phyloP scores from a whole-genome alignment of 2,797 vertebrate species.

The Alouatta caraya region DNA sequence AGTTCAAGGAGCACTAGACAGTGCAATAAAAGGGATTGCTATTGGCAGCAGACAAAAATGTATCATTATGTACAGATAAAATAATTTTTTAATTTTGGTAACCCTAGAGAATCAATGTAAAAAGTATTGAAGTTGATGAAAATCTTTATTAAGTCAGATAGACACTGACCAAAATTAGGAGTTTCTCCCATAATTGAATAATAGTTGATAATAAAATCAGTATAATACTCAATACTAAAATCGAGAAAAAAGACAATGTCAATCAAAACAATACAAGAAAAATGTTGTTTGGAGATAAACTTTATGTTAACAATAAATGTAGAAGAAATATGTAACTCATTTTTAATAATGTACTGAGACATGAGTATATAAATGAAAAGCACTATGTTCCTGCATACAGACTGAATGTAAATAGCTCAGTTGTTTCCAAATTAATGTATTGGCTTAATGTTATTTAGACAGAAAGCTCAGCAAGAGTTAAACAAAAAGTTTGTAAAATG shows the following conservation, averaged over 20 bases:
- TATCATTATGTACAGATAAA: neutral
- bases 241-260: neutral
- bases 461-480: neutral
- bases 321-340: neutral
- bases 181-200: neutral
- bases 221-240: constrained; percentile 5
- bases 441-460: neutral
- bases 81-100: neutral
- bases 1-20: neutral
- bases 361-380: neutral
- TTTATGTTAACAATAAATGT: neutral
- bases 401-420: neutral
- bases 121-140: neutral
- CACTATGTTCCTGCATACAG: neutral
- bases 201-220: neutral
- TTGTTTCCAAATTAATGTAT: neutral
- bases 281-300: neutral
- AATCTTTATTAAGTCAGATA: neutral
- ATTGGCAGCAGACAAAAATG: neutral
- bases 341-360: neutral
- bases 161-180: neutral
- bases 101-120: neutral
- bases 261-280: neutral
- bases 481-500: neutral
- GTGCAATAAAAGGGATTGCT: neutral